phyloP scores from a whole-genome alignment of 2,113 vertebrate species.

The Jaculus jaculus region DNA sequence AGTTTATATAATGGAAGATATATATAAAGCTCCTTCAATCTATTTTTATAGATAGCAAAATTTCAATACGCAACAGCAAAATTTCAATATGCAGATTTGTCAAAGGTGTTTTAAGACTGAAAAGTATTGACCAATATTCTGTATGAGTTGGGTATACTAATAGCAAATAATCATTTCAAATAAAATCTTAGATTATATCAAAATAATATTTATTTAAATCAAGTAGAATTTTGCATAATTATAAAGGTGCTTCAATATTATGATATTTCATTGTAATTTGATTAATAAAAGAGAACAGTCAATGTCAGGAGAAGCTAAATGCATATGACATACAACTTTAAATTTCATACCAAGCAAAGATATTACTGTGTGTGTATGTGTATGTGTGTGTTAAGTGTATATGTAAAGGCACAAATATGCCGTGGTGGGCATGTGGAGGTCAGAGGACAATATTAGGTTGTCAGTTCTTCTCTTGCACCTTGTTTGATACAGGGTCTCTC shows the following conservation, averaged over 20 bases:
- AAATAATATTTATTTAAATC: conserved; percentile 34
- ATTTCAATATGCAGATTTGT: neutral
- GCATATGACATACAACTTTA: neutral
- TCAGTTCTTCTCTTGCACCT: no score
- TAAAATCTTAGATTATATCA: neutral
- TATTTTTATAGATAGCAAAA: neutral
- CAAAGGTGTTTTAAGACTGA: neutral
- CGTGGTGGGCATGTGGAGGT: no score
- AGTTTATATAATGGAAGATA: neutral
- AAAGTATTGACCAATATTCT: neutral
- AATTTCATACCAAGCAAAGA: neutral
- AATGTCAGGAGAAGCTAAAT: neutral
- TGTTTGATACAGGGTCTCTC: no score
- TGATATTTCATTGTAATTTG: neutral
- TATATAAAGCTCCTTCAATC: neutral
- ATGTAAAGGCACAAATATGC: no score
- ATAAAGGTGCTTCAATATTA: neutral
- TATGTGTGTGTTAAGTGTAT: no score
- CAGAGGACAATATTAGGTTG: no score
- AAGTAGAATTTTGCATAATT: neutral
- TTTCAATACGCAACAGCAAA: neutral
- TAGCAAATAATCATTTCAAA: neutral
- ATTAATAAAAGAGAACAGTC: neutral
- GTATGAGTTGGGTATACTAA: neutral
- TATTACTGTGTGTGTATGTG: neutral